Conservation (phyloP, 2,797 vertebrate genomes). For the Anomalospiza imberbis region DNA sequence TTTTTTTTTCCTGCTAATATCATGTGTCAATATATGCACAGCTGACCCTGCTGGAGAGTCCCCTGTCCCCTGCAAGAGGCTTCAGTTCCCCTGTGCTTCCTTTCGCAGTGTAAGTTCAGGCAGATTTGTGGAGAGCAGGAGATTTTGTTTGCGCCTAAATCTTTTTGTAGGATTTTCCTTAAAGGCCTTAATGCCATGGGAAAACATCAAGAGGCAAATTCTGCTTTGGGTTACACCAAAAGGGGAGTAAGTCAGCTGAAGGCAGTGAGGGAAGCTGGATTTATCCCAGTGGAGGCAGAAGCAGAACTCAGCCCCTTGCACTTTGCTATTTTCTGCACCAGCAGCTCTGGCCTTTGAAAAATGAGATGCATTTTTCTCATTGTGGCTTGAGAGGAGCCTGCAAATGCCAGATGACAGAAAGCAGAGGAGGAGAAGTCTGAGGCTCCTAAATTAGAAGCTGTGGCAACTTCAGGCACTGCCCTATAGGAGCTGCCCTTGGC, state of each 20-base stretch:
- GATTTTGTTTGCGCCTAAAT: slow-evolving; percentile 33
- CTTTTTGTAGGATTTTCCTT: slow-evolving; percentile 61
- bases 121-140: slow-evolving; percentile 28
- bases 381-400: slow-evolving; percentile 41
- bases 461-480: neutral
- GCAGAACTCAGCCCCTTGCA: slow-evolving; percentile 46
- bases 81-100: neutral
- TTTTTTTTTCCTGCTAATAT: neutral
- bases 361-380: slow-evolving; percentile 58
- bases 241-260: neutral
- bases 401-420: neutral
- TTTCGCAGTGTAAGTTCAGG: neutral
- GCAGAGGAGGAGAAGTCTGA: slow-evolving; percentile 25
- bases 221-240: neutral
- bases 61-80: neutral
- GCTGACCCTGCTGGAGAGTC: slow-evolving; percentile 25
- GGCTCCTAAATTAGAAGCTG: neutral
- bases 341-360: slow-evolving; percentile 63
- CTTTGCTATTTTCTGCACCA: slow-evolving; percentile 73
- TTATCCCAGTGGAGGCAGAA: neutral
- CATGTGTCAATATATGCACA: slow-evolving; percentile 18
- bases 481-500: neutral
- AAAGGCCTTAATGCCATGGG: slow-evolving; percentile 55
- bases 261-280: neutral
- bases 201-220: slow-evolving; percentile 45